phyloP scores from a whole-genome alignment of 1,140 invertebrate species.

The Manduca sexta region DNA sequence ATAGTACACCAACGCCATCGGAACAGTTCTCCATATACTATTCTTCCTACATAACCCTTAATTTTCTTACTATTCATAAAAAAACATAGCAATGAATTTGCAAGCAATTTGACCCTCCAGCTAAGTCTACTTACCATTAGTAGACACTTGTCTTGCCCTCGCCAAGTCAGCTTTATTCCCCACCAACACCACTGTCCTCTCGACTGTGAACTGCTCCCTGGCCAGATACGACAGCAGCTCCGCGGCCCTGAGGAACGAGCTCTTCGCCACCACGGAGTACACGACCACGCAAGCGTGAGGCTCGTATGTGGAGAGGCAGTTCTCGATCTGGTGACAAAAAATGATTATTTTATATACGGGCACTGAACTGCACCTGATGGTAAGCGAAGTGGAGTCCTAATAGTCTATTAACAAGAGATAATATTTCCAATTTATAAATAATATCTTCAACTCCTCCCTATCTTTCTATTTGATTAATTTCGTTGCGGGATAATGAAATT shows the following conservation, averaged over 20 bases:
- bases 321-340: conserved; percentile 78
- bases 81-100: too few relatives aligned
- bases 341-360: not conserved
- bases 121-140: conserved; percentile 78
- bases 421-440: too few relatives aligned
- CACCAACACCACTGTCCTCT: conserved; percentile 91
- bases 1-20: too few relatives aligned
- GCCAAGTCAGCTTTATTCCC: conserved; percentile 96
- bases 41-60: too few relatives aligned
- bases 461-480: too few relatives aligned
- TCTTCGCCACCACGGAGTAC: conserved; percentile 87
- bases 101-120: too few relatives aligned
- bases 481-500: too few relatives aligned
- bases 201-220: conserved; percentile 84
- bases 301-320: conserved; percentile 88
- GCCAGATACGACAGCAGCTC: conserved; percentile 88
- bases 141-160: conserved; percentile 84
- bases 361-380: not conserved
- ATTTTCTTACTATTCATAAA: too few relatives aligned
- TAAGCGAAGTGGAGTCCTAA: too few relatives aligned
- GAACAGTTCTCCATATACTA: too few relatives aligned
- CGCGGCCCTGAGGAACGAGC: conserved; percentile 84
- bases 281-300: conserved; percentile 93
- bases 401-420: too few relatives aligned
- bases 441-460: too few relatives aligned